Percentiles rank a stretch among this genome's conserved stretches.
Conservation (phyloP, 2,113 vertebrate species). For the Rhinoderma darwinii region DNA sequence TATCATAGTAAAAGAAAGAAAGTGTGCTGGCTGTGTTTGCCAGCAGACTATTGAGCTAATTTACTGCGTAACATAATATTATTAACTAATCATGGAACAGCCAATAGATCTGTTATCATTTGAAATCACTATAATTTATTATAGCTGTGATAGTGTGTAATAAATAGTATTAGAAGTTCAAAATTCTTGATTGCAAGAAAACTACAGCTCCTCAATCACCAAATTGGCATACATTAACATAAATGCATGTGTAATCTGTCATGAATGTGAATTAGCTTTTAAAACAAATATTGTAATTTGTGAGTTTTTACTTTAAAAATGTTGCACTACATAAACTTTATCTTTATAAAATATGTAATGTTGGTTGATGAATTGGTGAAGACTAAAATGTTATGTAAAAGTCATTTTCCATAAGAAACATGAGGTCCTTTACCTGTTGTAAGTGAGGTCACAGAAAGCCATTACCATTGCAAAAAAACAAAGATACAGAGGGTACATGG, state of each 20-base stretch:
- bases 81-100: conserved; percentile 38
- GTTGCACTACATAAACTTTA: not conserved
- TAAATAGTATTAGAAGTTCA: conserved; percentile 50
- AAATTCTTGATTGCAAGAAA: conserved; percentile 51
- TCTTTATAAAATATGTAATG: conserved; percentile 6
- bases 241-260: conserved; percentile 51
- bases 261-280: conserved; percentile 27
- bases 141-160: conserved; percentile 46
- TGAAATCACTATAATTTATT: conserved; percentile 45
- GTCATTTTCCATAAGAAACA: not conserved
- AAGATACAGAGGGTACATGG: not conserved
- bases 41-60: conserved; percentile 16
- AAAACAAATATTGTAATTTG: not conserved
- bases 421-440: not conserved
- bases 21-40: not conserved
- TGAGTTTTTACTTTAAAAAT: not conserved
- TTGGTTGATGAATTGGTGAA: not conserved
- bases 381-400: not conserved
- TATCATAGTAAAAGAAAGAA: not conserved
- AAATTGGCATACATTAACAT: conserved; percentile 50
- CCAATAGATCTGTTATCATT: conserved; percentile 38
- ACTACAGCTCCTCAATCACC: conserved; percentile 48
- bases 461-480: not conserved
- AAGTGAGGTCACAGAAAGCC: not conserved
- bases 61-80: conserved; percentile 43